phyloP scores from a whole-genome alignment of 1,140 invertebrate species.

The Dinothrombium tinctorium region DNA sequence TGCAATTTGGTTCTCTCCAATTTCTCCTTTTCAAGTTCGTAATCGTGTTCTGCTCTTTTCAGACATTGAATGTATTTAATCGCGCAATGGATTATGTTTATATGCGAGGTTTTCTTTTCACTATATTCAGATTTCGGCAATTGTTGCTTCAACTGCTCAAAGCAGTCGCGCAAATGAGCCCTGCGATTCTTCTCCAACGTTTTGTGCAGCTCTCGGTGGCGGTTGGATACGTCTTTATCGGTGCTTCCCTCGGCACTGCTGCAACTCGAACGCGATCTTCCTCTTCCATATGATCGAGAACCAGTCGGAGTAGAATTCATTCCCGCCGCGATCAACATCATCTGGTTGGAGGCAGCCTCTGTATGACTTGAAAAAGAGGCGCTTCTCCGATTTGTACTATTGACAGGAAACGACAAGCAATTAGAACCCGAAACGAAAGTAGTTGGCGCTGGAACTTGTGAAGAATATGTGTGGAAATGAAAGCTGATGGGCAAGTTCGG shows the following conservation, averaged over 20 bases:
- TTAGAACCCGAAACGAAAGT: not conserved
- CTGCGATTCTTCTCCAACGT: conserved; percentile 10
- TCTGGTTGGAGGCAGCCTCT: not conserved
- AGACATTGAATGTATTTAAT: conserved; percentile 8
- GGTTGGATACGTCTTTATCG: conserved; percentile 1
- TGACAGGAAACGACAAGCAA: not conserved
- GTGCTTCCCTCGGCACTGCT: not conserved
- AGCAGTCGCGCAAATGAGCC: conserved; percentile 9
- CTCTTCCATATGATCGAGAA: not conserved
- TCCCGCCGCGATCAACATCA: not conserved
- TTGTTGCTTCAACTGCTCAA: conserved; percentile 7
- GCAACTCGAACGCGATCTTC: not conserved
- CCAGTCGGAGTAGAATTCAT: not conserved
- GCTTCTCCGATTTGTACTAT: not conserved
- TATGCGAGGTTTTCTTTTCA: conserved; percentile 8
- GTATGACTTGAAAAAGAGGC: not conserved
- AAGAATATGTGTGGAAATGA: conserved; percentile 8
- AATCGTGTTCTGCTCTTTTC: conserved; percentile 2
- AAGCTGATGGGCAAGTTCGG: conserved; percentile 7
- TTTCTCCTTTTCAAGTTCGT: conserved; percentile 1
- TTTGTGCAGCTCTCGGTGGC: conserved; percentile 9
- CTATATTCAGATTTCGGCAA: conserved; percentile 5
- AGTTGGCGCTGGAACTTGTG: not conserved
- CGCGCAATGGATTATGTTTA: conserved; percentile 9
- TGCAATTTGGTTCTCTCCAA: not conserved